Evolutionary conservation across 2,797 vertebrate species (phyloP).

Genomic region (Tympanoctomys barrerae): DNA sequence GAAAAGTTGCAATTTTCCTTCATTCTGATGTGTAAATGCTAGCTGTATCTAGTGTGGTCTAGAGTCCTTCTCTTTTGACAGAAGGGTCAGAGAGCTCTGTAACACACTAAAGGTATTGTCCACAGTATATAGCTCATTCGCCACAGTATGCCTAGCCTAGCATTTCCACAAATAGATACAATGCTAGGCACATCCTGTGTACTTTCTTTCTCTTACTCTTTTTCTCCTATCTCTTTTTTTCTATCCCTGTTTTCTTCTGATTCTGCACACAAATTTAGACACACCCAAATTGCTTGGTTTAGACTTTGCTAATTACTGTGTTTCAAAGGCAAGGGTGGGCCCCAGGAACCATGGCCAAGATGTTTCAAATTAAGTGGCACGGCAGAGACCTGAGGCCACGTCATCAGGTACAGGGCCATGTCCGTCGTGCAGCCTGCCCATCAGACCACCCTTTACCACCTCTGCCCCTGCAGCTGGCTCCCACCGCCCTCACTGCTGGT

Average conservation of each 20-base stretch:
- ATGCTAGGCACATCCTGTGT: not conserved
- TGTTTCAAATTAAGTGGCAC: not conserved
- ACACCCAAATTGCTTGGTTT: not conserved
- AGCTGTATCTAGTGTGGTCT: rapidly evolving
- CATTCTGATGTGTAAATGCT: not conserved
- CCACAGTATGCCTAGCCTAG: not conserved
- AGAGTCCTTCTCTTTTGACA: not conserved
- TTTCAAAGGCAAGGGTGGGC: not conserved
- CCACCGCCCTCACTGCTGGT: rapidly evolving
- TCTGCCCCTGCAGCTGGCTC: rapidly evolving
- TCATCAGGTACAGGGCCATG: not conserved
- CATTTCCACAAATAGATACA: no score
- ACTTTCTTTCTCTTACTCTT: not conserved
- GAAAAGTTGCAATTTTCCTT: not conserved
- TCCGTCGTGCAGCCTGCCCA: no score
- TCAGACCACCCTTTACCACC: rapidly evolving
- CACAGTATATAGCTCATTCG: no score
- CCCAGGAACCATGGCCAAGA: not conserved
- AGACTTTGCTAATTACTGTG: not conserved
- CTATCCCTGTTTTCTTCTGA: not conserved
- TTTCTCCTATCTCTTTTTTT: not conserved
- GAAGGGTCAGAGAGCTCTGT: not conserved
- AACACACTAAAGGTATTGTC: not conserved
- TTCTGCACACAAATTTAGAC: not conserved
- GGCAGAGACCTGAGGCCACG: not conserved